Evolutionary conservation across 2,888 invertebrate species (phyloP).

Genomic region (Luperina testacea): DNA sequence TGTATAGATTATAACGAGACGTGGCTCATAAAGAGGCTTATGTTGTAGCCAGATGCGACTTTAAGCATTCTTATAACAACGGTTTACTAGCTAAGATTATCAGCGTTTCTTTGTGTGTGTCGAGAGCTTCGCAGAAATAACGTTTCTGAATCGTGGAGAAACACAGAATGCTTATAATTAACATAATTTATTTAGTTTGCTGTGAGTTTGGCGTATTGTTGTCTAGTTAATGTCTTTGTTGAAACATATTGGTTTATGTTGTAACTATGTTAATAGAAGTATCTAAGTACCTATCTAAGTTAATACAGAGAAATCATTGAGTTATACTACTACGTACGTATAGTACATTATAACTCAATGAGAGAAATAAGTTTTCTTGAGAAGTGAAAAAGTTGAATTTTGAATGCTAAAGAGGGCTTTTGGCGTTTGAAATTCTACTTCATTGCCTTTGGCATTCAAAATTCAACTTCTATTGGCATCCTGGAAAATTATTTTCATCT

Average conservation of each 20-base stretch:
- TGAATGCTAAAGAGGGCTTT: too few relatives aligned
- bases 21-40: constrained; percentile 25
- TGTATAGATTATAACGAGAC: constrained; percentile 25
- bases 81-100: constrained; percentile 33
- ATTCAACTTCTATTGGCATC: not conserved
- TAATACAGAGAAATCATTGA: too few relatives aligned
- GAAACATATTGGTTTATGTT: constrained; percentile 4
- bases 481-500: not conserved
- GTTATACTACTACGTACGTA: too few relatives aligned
- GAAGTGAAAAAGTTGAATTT: too few relatives aligned
- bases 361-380: too few relatives aligned
- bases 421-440: too few relatives aligned
- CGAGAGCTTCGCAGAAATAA: constrained; percentile 58
- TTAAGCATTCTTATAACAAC: constrained; percentile 28
- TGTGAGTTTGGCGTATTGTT: constrained; percentile 29
- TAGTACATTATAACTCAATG: too few relatives aligned
- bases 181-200: constrained; percentile 58
- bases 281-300: too few relatives aligned
- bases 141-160: constrained; percentile 51
- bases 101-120: constrained; percentile 24
- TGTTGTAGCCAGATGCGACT: constrained; percentile 43
- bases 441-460: not conserved
- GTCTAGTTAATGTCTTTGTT: constrained; percentile 26
- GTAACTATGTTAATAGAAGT: not conserved
- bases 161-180: constrained; percentile 57